Base-by-base conservation (phyloP, 2,888 invertebrate species). In the Schizotus pectinicornis region DNA sequence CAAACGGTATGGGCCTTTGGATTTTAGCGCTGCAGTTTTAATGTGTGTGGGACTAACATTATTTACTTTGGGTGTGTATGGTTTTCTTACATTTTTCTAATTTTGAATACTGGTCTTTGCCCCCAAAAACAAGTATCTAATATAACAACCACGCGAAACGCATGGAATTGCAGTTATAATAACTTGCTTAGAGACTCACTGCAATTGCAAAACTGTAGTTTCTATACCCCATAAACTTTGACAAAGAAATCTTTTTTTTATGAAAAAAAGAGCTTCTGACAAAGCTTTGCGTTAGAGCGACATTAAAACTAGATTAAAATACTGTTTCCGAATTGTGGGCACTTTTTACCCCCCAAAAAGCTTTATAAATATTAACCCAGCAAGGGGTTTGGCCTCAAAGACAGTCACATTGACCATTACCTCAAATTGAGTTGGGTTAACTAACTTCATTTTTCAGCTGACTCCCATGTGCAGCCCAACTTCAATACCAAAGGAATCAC, bases 11-110 rank as follows among this genome's bases (percentile, higher is more conserved):
- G 90, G 90, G 1, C 82, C 87, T 11, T 75, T 95, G 60, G 96
- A 97, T 78, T 91, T 95, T 77, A 68, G 88, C 6, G 93, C 96
- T 0, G 94, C 95, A 45, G 73, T 88, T 6, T 81, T 89, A 49
- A 95, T 97, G 95, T 94, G 95, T 77, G 73, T 92, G 43, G 96
- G 97, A 41, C 81, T 97, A 62, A 91, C 93, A 45, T 86, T 95
- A 80, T 98, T 98, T 76, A 97, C 94, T 1, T 82, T 98, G 64
- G 93, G 93, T 80, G 87, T 88, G 81, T 75, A 72, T 65, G 61
- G 56, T 50, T 51, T 35, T 35, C 35, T 35, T 35, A 35, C 35
- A 35, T 35, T 35, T 11, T 35, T 35, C n/a, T 9, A 35, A 35
- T 22, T 22, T 22, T 22, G 14, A 41, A 34, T 6, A 46, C 39